Base-by-base conservation (phyloP, 2,113 vertebrate genomes). In the Bubo blakistoni region DNA sequence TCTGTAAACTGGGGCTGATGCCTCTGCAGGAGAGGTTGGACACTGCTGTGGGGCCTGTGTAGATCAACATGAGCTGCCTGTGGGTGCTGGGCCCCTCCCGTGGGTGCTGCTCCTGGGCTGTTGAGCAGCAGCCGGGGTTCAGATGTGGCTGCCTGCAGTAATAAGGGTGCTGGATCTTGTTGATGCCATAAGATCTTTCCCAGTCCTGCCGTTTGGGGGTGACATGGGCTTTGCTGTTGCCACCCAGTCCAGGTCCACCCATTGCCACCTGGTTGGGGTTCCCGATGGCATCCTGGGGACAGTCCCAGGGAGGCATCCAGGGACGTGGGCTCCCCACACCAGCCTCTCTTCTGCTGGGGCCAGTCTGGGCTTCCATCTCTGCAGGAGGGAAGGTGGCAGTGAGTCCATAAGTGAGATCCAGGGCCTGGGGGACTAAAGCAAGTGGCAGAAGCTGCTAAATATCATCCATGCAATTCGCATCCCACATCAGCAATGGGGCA, bases 11-110 rank as follows among this genome's bases (percentile, higher is more conserved):
- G 38, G 54, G 61, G 34, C 47, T 11, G 71, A 13, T 29, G 67
- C 29, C 63, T 25, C 67, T 34, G 51, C 69, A 63, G 20, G 71
- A 61, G 54, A 16, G 16, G 20, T 6, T 6, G 32, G 4, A 19
- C 0, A 3, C 58, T 69, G 61, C 38, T 0, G 8, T 16, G 77
- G 34, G 16, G 5, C 10, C 55, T 24, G 18, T 3, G 21, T 8
- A 36, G 25, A 6, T 49, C 47, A n/a, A 10, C 22, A 4, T 3
- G 82, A 25, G 59, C 13, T 14, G 21, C 72, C 38, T 2, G 2
- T 44, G 51, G 78, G 42, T 63, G 63, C 42, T 55, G 57, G 27
- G n/a, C 10, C 11, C 13, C 5, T 34, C 0, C 21, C 1, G 0
- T 58, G 47, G 54, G 27, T 61, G 52, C 72, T 87, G 52, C 44